phyloP scores from a whole-genome alignment of 2,888 invertebrate species.

The Octodonta nipae region DNA sequence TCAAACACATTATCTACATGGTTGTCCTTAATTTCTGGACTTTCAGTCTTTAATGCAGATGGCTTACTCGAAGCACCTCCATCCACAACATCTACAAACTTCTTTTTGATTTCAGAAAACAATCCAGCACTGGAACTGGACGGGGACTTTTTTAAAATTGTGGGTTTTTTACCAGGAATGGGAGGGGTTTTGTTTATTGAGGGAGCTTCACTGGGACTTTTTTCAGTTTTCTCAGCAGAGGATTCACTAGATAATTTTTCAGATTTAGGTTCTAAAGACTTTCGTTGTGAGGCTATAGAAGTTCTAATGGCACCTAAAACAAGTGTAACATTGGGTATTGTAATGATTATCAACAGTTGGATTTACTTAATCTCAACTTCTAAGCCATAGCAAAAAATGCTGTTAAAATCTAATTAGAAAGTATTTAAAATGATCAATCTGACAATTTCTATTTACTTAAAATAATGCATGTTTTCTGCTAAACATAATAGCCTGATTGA shows the following conservation, averaged over 20 bases:
- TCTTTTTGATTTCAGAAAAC: slow-evolving; percentile 17
- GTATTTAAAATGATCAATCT: no score
- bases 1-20: slow-evolving; percentile 43
- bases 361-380: no score
- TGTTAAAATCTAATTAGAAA: no score
- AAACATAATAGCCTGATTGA: no score
- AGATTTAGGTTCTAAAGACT: slow-evolving; percentile 35
- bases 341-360: no score
- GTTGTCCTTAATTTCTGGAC: slow-evolving; percentile 11
- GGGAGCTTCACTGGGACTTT: slow-evolving; percentile 3
- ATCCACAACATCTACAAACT: slow-evolving; percentile 34
- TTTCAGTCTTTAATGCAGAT: slow-evolving; percentile 19
- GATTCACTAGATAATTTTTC: no score
- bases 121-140: slow-evolving; percentile 35
- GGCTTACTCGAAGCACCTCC: slow-evolving; percentile 38
- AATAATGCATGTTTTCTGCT: no score
- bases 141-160: slow-evolving; percentile 52
- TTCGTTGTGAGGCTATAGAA: slow-evolving; percentile 39
- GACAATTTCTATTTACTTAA: no score
- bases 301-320: slow-evolving; percentile 19
- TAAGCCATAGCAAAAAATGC: no score
- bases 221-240: slow-evolving; percentile 12
- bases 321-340: no score
- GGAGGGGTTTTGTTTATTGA: slow-evolving; percentile 35
- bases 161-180: slow-evolving; percentile 46